These are phyloP conservation scores for Blennius ocellaris DNA, from an alignment of 2,113 vertebrate genomes.

Conservation along the genomic window DNA sequence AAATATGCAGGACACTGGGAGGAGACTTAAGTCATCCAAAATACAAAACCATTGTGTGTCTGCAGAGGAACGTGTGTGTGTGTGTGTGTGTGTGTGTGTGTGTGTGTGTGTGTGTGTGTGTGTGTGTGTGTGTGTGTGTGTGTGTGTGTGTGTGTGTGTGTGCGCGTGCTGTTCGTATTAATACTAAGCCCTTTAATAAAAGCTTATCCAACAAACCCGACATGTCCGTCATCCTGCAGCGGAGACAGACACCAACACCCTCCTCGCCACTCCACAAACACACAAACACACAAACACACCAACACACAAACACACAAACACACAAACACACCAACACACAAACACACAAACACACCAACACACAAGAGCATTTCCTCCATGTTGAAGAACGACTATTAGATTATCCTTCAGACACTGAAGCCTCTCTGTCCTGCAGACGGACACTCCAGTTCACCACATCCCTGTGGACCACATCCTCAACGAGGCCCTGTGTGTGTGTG, in stretches of 20 bases:
- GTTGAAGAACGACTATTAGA: conserved; percentile 71
- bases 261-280: background rate
- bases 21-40: no score
- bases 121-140: no score
- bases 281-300: conserved; percentile 3
- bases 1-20: no score
- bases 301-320: background rate
- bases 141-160: no score
- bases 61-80: no score
- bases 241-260: background rate
- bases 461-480: conserved; percentile 88
- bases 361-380: conserved; percentile 49
- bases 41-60: no score
- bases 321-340: background rate
- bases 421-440: conserved; percentile 55
- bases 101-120: no score
- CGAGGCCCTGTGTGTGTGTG: conserved; percentile 80
- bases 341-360: conserved; percentile 6
- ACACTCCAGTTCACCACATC: conserved; percentile 63
- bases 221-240: no score
- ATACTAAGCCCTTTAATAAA: no score
- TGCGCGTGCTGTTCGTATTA: no score
- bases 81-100: no score
- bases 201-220: no score
- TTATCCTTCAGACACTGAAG: conserved; percentile 63